These are phyloP conservation scores for Philypnodon macrostomus DNA, from an alignment of 2,797 vertebrate genomes.

Conservation along the genomic window DNA sequence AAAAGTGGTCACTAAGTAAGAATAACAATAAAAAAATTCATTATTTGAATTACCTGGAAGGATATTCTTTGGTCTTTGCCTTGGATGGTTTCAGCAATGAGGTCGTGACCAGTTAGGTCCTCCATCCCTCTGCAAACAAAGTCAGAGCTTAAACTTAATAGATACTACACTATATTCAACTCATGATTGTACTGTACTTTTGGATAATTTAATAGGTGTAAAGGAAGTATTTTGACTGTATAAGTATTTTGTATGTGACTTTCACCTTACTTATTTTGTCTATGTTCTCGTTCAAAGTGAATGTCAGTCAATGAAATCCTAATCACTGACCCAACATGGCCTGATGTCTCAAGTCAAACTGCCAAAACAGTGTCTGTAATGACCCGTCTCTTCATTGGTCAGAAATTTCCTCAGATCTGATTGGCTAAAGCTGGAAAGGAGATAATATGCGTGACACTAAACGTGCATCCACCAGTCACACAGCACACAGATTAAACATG, in stretches of 20 bases:
- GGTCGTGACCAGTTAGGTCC: constrained; percentile 47
- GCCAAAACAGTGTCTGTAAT: constrained; percentile 14
- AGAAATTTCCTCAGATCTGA: constrained; percentile 29
- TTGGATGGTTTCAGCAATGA: constrained; percentile 56
- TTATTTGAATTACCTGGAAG: constrained; percentile 64
- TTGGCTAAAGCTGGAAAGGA: constrained; percentile 19
- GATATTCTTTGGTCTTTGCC: constrained; percentile 65
- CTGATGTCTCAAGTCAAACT: constrained; percentile 11
- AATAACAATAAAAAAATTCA: too few relatives aligned
- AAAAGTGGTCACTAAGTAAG: too few relatives aligned
- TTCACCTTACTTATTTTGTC: too few relatives aligned
- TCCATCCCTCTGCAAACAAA: constrained; percentile 60
- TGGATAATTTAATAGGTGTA: too few relatives aligned
- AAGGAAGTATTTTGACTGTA: too few relatives aligned
- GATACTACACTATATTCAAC: too few relatives aligned
- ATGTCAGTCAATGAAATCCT: constrained; percentile 14
- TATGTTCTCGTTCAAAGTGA: too few relatives aligned
- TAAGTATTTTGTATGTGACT: too few relatives aligned
- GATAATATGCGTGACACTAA: constrained; percentile 10
- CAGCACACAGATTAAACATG: constrained; percentile 48
- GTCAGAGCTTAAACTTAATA: not conserved
- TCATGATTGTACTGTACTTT: too few relatives aligned
- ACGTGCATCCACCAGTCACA: constrained; percentile 11
- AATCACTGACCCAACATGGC: not conserved
- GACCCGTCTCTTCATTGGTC: constrained; percentile 24